phyloP scores from a whole-genome alignment of 64 coral and sea anemone species.

The Dendrophyllia cribrosa region DNA sequence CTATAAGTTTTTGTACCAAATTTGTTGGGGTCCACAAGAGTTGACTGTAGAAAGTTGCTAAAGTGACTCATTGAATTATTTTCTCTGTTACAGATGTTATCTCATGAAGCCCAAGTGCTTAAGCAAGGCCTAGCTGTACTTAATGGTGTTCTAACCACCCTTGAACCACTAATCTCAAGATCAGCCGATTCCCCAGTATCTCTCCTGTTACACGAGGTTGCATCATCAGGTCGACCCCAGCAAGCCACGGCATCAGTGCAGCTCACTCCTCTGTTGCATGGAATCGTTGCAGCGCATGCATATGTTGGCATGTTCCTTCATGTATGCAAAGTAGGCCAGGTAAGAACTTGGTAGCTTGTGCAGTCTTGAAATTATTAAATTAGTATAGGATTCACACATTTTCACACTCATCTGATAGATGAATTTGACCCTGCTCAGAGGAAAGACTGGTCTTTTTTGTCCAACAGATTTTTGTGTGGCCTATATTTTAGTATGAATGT shows the following conservation, averaged over 20 bases:
- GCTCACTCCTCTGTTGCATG: conserved; percentile 90
- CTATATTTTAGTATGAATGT: too few relatives aligned
- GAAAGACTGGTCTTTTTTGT: too few relatives aligned
- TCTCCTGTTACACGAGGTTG: conserved; percentile 86
- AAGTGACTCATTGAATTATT: neutral
- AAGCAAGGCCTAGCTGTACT: conserved; percentile 84
- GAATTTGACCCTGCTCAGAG: too few relatives aligned
- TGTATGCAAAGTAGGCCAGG: conserved; percentile 84
- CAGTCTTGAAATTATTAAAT: too few relatives aligned
- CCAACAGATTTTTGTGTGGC: too few relatives aligned
- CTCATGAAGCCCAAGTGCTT: conserved; percentile 90
- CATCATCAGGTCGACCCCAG: conserved; percentile 67
- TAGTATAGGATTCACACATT: neutral
- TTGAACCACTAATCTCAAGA: conserved; percentile 64
- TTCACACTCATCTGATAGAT: too few relatives aligned
- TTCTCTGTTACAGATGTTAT: conserved; percentile 69
- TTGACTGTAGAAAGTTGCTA: too few relatives aligned
- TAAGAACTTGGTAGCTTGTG: conserved; percentile 8
- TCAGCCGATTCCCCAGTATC: conserved; percentile 39
- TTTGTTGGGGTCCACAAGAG: too few relatives aligned
- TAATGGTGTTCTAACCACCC: conserved; percentile 58
- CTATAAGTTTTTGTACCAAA: too few relatives aligned
- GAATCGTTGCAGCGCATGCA: conserved; percentile 86
- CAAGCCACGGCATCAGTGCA: conserved; percentile 86
- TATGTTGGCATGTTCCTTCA: conserved; percentile 96